phyloP scores from a whole-genome alignment of 2,797 vertebrate species.

The Phataginus tetradactyla region DNA sequence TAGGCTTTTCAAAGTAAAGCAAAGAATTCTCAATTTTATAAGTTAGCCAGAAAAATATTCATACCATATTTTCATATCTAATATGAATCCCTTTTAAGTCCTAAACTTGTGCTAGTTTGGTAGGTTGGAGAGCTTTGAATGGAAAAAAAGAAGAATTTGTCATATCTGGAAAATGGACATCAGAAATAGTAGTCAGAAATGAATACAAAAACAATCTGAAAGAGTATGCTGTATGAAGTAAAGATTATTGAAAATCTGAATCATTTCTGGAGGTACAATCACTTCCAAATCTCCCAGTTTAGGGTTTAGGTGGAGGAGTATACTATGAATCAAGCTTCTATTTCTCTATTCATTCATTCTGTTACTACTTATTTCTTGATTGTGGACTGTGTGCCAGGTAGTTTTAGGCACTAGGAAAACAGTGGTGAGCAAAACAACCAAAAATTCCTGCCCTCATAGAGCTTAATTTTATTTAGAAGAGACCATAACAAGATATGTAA shows the following conservation, averaged over 20 bases:
- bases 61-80: background rate
- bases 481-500: background rate
- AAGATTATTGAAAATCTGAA: slow-evolving; percentile 23
- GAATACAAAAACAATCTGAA: background rate
- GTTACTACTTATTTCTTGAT: background rate
- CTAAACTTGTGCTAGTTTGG: slow-evolving; percentile 38
- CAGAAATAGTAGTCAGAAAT: slow-evolving; percentile 19
- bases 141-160: background rate
- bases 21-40: background rate
- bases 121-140: background rate
- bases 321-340: background rate
- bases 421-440: background rate
- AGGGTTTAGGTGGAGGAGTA: background rate
- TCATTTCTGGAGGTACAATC: background rate
- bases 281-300: background rate
- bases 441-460: background rate
- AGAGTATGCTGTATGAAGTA: background rate
- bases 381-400: background rate
- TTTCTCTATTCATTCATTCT: background rate
- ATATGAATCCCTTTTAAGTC: slow-evolving; percentile 14
- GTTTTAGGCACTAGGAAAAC: background rate
- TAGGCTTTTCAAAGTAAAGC: background rate
- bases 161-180: slow-evolving; percentile 30
- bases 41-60: background rate
- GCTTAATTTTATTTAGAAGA: background rate